Base-by-base conservation (phyloP, 1,140 invertebrate genomes). In the Holcopasites calliopsidis region DNA sequence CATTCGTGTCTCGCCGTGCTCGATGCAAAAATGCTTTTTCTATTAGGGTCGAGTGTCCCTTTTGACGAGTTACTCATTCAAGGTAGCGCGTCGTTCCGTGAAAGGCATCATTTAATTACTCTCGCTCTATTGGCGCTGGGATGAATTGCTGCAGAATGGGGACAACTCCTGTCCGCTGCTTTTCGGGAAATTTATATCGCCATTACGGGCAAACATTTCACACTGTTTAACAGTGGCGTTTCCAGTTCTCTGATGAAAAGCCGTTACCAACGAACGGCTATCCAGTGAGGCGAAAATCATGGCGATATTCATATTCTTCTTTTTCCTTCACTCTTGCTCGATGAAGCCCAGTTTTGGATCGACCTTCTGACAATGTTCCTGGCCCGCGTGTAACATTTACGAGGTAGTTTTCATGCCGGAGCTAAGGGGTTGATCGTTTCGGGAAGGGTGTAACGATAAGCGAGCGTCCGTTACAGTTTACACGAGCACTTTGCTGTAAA, bases 91-190 rank as follows among this genome's bases (percentile, higher is more conserved):
- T 13, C 52, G 33, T 28, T 40, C 38, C 49, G 23, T 44, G 44
- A 58, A 65, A 79, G 76, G 60, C 72, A 70, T 28, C 58, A 60
- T n/a, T 81, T 68, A 78, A 75, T 80, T 79, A 79, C 57, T 75
- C 68, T 52, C 33, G 35, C 55, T 58, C 70, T 79, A 80, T 80
- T 68, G 77, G 54, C 70, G 71, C 28, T 13, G 21, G 40, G 70
- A 79, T 50, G 61, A 68, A 79, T 75, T 55, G 65, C 40, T 10
- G 21, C 44, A 40, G 44, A 74, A 62, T 55, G 49, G 28, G 73
- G 79, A 54, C 78, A 80, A 23, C 52, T 62, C 23, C 62, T 71
- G 3, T 26, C 3, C 16, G 11, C 26, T 33, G 21, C 23, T 60
- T 31, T 13, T 40, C 1, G 18, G 26, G 23, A 49, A 57, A 66